Evolutionary conservation across 2,113 vertebrate genomes (phyloP), one percentile per base, ranked within the genome.

Genomic region (Sterrhoptilus dennistouni): DNA sequence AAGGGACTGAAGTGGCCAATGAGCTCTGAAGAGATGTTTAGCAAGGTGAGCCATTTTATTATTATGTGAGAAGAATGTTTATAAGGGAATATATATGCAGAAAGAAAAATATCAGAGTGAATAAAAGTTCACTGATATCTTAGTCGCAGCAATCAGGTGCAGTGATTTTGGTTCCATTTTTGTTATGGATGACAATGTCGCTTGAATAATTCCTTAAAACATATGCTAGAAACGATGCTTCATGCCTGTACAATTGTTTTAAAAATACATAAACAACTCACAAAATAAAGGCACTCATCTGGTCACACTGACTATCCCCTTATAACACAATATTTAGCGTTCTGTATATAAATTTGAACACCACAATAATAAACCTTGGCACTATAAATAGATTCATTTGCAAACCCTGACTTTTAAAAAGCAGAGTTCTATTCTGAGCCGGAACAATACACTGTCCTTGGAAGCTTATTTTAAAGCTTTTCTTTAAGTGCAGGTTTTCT

Each of bases 361-460:
- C 13, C 14, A 36, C 36, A 88, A 65, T 70, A 78, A 95, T 88
- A 83, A 92, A 93, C 66, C 72, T 70, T 90, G 69, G 17, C 11
- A 28, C 76, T 90, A 88, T 70, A 95, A 83, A 86, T 77, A 92
- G 38, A 80, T 17, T 83, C 68, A 54, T 20, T 81, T 83, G 64
- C 22, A 86, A 77, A 53, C 45, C 72, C 57, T 93, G 87, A 76
- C 44, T 83, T 90, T 81, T 84, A 81, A 80, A 93, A 95, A 95
- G 44, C 21, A 79, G 61, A n/a, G 31, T 57, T 89, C 88, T 91
- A 40, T 89, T 94, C 77, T 70, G 59, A 95, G 64, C 27, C 84
- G 69, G 54, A 96, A 95, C 89, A 95, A 93, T 95, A 83, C 42
- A 52, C 19, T 97, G 80, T 87, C 94, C 96, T 94, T 96, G 90